These are phyloP conservation scores for Crypturellus tataupa DNA, from an alignment of 2,797 vertebrate species.

Conservation along the genomic window DNA sequence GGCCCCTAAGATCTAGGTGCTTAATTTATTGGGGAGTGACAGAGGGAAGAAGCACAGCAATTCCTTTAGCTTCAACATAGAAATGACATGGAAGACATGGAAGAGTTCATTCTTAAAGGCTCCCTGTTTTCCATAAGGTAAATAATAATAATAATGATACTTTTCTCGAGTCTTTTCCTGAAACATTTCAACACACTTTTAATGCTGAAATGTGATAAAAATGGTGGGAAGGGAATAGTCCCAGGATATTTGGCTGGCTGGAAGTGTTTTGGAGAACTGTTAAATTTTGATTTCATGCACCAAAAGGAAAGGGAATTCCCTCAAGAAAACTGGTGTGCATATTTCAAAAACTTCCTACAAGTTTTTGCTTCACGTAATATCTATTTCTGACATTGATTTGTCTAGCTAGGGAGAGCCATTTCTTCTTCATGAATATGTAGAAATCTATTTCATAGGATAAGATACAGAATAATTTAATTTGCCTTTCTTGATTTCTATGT, in stretches of 20 bases:
- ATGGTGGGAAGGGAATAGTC: not conserved
- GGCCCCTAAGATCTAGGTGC: not conserved
- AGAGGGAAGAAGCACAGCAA: not conserved
- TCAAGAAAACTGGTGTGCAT: constrained; percentile 12
- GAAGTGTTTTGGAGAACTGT: not conserved
- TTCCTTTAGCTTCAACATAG: not conserved
- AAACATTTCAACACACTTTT: not conserved
- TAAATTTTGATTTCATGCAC: constrained; percentile 55
- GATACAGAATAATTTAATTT: constrained; percentile 21
- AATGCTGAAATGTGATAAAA: not conserved
- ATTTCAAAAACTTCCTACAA: not conserved
- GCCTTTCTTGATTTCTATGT: not conserved
- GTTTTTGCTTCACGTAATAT: constrained; percentile 53
- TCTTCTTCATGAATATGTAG: constrained; percentile 53
- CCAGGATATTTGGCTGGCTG: constrained; percentile 36
- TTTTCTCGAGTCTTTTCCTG: not conserved
- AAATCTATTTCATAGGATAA: constrained; percentile 54
- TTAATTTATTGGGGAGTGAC: not conserved
- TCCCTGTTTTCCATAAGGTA: not conserved
- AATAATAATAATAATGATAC: not conserved
- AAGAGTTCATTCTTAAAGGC: not conserved
- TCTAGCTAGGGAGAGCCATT: constrained; percentile 47
- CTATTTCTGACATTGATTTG: constrained; percentile 54
- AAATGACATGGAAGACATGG: not conserved
- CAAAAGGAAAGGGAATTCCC: constrained; percentile 68